Percentiles rank a stretch among this genome's conserved stretches.
Conservation (phyloP, 1,140 invertebrate genomes). For the Ostrea denselamellosa region DNA sequence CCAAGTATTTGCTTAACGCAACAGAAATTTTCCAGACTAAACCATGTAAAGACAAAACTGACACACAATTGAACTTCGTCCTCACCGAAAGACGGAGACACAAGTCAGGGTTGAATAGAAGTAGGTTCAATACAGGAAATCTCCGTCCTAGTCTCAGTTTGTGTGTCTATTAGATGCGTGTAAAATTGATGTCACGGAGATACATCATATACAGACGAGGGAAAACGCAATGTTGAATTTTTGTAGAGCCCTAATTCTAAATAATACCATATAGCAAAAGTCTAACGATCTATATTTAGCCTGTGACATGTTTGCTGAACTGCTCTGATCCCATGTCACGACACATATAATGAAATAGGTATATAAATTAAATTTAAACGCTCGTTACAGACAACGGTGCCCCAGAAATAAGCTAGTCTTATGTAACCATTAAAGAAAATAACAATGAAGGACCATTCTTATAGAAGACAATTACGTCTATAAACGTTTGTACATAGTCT, state of each 20-base stretch:
- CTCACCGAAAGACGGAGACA: too few species aligned
- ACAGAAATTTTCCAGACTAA: too few species aligned
- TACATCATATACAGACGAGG: too few species aligned
- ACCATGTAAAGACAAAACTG: too few species aligned
- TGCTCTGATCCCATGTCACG: neutral
- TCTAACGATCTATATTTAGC: neutral
- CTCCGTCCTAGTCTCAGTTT: too few species aligned
- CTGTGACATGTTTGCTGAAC: neutral
- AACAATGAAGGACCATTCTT: neutral
- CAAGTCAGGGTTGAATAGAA: too few species aligned
- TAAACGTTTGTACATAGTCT: neutral
- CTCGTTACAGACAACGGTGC: neutral
- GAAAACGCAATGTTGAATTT: neutral
- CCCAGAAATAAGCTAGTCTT: neutral
- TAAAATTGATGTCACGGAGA: too few species aligned
- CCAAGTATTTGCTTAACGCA: too few species aligned
- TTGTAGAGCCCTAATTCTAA: neutral
- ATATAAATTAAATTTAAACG: neutral
- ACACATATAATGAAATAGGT: neutral
- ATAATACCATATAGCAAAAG: neutral
- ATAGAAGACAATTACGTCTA: neutral
- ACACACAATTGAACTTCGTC: too few species aligned
- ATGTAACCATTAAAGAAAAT: slow-evolving; percentile 4
- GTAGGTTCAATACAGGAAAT: too few species aligned
- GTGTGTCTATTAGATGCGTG: too few species aligned